Evolutionary conservation across 2,797 vertebrate species (phyloP), one percentile per base, ranked within the genome.

Genomic region (Mastacembelus armatus): DNA sequence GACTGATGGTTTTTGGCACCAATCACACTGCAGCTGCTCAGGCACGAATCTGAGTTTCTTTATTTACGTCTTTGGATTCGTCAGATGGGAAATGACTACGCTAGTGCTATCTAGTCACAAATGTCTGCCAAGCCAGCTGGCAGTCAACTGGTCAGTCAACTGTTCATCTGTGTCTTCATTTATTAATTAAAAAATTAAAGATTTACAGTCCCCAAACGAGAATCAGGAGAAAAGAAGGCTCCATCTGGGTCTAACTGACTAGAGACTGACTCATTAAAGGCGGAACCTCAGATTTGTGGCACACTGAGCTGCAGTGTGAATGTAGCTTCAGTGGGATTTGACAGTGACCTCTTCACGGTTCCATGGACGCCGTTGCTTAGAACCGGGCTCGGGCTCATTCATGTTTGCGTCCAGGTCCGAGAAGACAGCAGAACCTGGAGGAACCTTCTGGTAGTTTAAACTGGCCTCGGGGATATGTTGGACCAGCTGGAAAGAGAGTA

Each of bases 371-470:
- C 84, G 89, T 71, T 84, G 88, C 67, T 90, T 93, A 74, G 91
- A 90, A 80, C 83, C 71, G 71, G 84, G 54, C 56, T 93, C 90
- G 22, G 91, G 82, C 84, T 95, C 89, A 0, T 98, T 99, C 96
- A 98, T 97, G 90, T 97, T 99, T 89, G 96, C 93, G 69, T 98
- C 96, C 83, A 96, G 94, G 85, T 95, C 94, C 73, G 78, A 77
- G 71, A 94, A 82, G 74, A 81, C 93, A 67, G 90, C 85, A 69
- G 94, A 93, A 80, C 96, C 96, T 0, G 96, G 96, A 14, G 97
- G 96, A 92, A 98, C 95, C 93, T 98, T 99, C 92, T 98, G 96
- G 93, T 95, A 98, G 93, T 96, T 97, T 90, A 99, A 95, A 91
- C 96, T 96, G 92, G 96, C 97, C 91, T 99, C 98, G 36, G 97